A percentile compares a stretch with the other conserved stretches of the same genome.
phyloP scores from a whole-genome alignment of 1,140 invertebrate species.

The Drosophila teissieri region DNA sequence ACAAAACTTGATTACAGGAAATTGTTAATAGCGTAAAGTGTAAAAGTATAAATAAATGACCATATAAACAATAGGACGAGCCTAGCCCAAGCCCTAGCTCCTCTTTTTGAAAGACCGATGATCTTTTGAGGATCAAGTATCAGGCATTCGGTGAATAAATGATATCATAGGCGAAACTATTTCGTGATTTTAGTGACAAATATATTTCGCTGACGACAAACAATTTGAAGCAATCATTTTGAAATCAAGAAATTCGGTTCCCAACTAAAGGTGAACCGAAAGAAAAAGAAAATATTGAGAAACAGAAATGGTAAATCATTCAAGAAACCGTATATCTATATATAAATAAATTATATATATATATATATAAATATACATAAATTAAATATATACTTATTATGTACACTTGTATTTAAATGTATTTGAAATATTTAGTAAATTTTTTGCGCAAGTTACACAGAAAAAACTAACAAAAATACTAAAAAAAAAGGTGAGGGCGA shows the following conservation, averaged over 20 bases:
- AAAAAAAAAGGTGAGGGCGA: constrained; percentile 39
- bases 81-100: constrained; percentile 40
- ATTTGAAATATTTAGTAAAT: constrained; percentile 84
- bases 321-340: constrained; percentile 71
- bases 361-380: constrained; percentile 76
- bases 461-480: constrained; percentile 44
- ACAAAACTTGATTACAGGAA: constrained; percentile 84
- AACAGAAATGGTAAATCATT: constrained; percentile 41
- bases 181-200: constrained; percentile 84
- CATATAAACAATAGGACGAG: constrained; percentile 22
- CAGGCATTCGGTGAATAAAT: constrained; percentile 55
- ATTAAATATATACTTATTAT: constrained; percentile 78
- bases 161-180: constrained; percentile 78
- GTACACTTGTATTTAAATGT: constrained; percentile 83
- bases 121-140: constrained; percentile 21
- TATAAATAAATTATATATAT: constrained; percentile 73
- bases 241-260: constrained; percentile 63
- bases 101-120: constrained; percentile 29
- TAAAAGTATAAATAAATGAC: constrained; percentile 49
- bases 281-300: constrained; percentile 23
- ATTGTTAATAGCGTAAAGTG: constrained; percentile 70
- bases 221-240: constrained; percentile 84
- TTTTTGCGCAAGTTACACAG: constrained; percentile 80
- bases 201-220: constrained; percentile 83
- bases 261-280: constrained; percentile 12